A percentile compares a stretch with the other conserved stretches of the same genome.
Evolutionary conservation across 2,888 invertebrate genomes (phyloP).

Genomic region (Drosophila ezoana): DNA sequence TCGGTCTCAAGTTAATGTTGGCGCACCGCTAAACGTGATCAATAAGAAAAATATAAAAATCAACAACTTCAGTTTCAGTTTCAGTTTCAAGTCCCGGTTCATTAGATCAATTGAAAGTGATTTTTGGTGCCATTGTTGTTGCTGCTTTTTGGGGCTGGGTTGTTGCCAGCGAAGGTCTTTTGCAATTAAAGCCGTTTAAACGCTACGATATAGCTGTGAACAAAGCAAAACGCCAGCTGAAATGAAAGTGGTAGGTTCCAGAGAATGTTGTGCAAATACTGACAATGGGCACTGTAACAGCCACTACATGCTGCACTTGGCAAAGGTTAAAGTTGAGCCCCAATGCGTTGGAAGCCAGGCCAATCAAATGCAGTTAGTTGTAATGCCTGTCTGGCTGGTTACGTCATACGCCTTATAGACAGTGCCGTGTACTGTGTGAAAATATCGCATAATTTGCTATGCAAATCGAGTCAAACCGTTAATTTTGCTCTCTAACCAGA

Average conservation of each 20-base stretch:
- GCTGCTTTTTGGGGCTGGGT: constrained; percentile 63
- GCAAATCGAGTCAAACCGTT: constrained; percentile 78
- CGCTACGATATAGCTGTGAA: constrained; percentile 59
- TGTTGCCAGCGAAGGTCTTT: constrained; percentile 77
- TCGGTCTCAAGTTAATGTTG: constrained; percentile 72
- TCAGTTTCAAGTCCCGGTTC: constrained; percentile 63
- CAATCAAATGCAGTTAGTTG: constrained; percentile 34
- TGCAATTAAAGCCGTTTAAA: constrained; percentile 64
- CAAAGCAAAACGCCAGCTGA: constrained; percentile 36
- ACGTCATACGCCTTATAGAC: constrained; percentile 56
- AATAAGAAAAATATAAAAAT: constrained; percentile 8
- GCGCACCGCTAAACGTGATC: constrained; percentile 61
- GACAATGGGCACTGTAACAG: constrained; percentile 5
- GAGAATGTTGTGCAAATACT: constrained; percentile 45
- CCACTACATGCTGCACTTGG: constrained; percentile 10
- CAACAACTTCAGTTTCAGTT: constrained; percentile 37
- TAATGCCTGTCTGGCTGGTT: constrained; percentile 45
- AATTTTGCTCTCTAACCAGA: constrained; percentile 62
- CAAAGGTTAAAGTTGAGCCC: constrained; percentile 67
- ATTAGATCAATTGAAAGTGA: constrained; percentile 78
- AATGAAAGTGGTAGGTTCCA: constrained; percentile 76
- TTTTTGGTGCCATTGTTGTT: constrained; percentile 57
- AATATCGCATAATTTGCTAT: constrained; percentile 81
- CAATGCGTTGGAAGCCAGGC: constrained; percentile 60
- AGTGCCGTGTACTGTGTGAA: constrained; percentile 48